phyloP scores from a whole-genome alignment of 2,113 vertebrate species.

The Girardinichthys multiradiatus region DNA sequence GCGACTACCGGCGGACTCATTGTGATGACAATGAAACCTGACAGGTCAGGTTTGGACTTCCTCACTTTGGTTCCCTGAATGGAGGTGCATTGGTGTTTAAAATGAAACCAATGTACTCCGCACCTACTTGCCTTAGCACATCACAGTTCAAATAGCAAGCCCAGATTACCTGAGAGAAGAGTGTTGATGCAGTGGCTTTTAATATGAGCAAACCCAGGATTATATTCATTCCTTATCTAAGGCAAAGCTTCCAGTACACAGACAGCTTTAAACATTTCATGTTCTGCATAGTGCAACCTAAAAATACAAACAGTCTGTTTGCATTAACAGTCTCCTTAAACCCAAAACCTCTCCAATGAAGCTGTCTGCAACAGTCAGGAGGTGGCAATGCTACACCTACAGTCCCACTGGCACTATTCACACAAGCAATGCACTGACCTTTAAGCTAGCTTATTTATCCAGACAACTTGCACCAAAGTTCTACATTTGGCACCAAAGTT shows the following conservation, averaged over 20 bases:
- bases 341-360: conserved; percentile 30
- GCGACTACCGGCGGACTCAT: conserved; percentile 55
- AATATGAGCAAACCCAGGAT: conserved; percentile 37
- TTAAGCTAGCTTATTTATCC: conserved; percentile 26
- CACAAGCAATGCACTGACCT: conserved; percentile 57
- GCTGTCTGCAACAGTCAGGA: conserved; percentile 48
- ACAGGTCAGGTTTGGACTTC: conserved; percentile 70
- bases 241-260: conserved; percentile 36
- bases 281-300: conserved; percentile 68
- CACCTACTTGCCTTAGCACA: background rate
- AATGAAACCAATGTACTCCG: conserved; percentile 40
- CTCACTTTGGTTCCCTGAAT: conserved; percentile 70
- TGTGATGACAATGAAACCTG: conserved; percentile 73
- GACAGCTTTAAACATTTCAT: conserved; percentile 17
- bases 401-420: conserved; percentile 40
- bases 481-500: conserved; percentile 43
- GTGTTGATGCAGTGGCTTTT: conserved; percentile 36
- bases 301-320: conserved; percentile 66
- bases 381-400: conserved; percentile 42
- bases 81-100: conserved; percentile 52
- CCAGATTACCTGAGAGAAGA: conserved; percentile 77
- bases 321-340: conserved; percentile 59
- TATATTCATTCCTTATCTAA: conserved; percentile 45
- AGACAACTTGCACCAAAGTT: conserved; percentile 21
- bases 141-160: conserved; percentile 39